These are phyloP conservation scores for Polylopha cassiicola DNA, from an alignment of 2,888 invertebrate genomes.

Conservation along the genomic window DNA sequence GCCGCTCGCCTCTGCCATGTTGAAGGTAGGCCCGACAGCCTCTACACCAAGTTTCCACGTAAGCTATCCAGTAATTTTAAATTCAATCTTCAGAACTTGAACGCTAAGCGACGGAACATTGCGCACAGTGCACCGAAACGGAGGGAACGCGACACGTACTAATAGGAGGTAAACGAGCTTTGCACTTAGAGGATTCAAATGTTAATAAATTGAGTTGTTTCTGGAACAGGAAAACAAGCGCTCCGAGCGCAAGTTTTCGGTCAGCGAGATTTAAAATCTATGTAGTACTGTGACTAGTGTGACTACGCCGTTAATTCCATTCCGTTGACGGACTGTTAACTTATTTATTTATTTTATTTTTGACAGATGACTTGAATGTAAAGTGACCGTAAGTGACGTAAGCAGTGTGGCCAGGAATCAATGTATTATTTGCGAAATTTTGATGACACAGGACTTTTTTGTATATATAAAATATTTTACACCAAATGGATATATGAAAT, in stretches of 20 bases:
- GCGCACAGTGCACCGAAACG: conserved; percentile 36
- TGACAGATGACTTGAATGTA: too few species aligned
- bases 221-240: conserved; percentile 37
- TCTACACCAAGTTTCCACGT: conserved; percentile 23
- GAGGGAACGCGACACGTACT: conserved; percentile 44
- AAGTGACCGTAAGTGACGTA: too few species aligned
- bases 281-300: too few species aligned
- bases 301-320: too few species aligned
- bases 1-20: conserved; percentile 70
- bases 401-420: too few species aligned
- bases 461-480: too few species aligned
- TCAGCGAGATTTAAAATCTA: conserved; percentile 48
- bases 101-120: conserved; percentile 43
- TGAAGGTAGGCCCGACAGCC: conserved; percentile 35
- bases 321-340: too few species aligned
- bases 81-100: conserved; percentile 46
- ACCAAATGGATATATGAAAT: too few species aligned
- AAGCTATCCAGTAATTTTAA: conserved; percentile 43
- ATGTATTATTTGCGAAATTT: too few species aligned
- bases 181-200: conserved; percentile 57
- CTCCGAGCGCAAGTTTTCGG: conserved; percentile 1
- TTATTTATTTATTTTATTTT: too few species aligned
- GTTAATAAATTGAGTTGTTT: conserved; percentile 33
- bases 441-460: too few species aligned
- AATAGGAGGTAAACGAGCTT: conserved; percentile 66